Evolutionary conservation across 2,888 invertebrate species (phyloP).

Genomic region (Ochropleura leucogaster): DNA sequence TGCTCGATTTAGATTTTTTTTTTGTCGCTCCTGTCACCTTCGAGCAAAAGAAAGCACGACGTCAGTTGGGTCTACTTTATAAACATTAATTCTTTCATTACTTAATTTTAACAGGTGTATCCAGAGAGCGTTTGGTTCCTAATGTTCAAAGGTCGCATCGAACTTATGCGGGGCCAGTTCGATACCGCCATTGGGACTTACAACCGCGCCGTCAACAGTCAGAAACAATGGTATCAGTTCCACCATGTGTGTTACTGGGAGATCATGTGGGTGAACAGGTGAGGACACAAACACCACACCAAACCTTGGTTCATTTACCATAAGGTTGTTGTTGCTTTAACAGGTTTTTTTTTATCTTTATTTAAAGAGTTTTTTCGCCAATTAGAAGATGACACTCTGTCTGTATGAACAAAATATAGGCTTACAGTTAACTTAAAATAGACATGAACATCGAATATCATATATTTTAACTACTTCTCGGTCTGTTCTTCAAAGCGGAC

Average conservation of each 20-base stretch:
- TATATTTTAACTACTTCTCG: too few species aligned
- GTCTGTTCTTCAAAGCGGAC: too few species aligned
- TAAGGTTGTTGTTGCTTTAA: too few species aligned
- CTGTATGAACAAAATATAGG: too few species aligned
- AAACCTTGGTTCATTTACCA: background rate
- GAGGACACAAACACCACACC: conserved; percentile 58
- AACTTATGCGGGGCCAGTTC: conserved; percentile 95
- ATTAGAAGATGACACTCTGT: too few species aligned
- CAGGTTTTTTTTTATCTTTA: too few species aligned
- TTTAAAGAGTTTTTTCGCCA: too few species aligned
- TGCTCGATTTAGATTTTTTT: background rate
- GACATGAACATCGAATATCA: too few species aligned
- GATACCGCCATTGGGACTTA: conserved; percentile 94
- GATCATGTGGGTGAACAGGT: conserved; percentile 97
- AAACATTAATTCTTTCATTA: background rate
- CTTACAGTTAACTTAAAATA: too few species aligned
- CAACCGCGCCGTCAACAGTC: conserved; percentile 95
- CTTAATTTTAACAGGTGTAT: conserved; percentile 84
- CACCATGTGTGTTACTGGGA: conserved; percentile 99
- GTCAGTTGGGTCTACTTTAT: background rate
- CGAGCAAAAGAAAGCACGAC: background rate
- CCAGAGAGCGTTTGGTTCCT: conserved; percentile 97
- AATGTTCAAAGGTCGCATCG: conserved; percentile 96
- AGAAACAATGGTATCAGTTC: conserved; percentile 96
- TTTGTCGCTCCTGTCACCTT: background rate